A percentile compares a stretch with the other conserved stretches of the same genome.
Evolutionary conservation across 2,797 vertebrate genomes (phyloP).

Genomic region (Mastacembelus armatus): DNA sequence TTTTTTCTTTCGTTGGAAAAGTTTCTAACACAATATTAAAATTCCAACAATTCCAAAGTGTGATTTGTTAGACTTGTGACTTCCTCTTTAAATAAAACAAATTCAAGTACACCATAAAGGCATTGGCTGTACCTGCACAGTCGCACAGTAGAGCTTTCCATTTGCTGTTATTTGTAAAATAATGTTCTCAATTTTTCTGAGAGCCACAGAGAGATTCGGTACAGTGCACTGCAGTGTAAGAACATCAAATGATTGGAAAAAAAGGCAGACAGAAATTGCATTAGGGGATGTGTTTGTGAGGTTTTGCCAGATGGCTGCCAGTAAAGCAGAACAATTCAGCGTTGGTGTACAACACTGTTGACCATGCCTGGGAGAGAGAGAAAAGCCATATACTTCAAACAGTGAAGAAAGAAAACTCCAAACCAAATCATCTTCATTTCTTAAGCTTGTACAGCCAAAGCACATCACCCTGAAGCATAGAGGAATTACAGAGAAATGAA

Average conservation of each 20-base stretch:
- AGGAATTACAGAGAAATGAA: conserved; percentile 30
- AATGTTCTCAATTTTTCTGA: background rate
- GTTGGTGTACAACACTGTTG: conserved; percentile 58
- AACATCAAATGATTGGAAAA: conserved; percentile 64
- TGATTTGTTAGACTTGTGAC: background rate
- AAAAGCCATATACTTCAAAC: conserved; percentile 63
- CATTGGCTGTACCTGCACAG: conserved; percentile 6
- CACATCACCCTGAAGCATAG: conserved; percentile 32
- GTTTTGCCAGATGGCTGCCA: conserved; percentile 75
- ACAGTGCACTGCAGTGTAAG: conserved; percentile 35
- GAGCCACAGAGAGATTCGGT: conserved; percentile 26
- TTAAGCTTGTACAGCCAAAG: conserved; percentile 39
- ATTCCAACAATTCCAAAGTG: background rate
- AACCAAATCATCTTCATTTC: conserved; percentile 57
- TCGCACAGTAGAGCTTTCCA: conserved; percentile 25
- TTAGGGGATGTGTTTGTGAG: conserved; percentile 71
- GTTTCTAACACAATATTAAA: background rate
- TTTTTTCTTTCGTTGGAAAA: background rate
- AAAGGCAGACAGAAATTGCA: conserved; percentile 61
- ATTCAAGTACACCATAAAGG: background rate
- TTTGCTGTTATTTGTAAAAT: conserved; percentile 34
- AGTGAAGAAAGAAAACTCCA: conserved; percentile 41
- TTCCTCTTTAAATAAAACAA: background rate
- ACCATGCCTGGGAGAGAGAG: no score
- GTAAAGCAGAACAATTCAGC: conserved; percentile 68